Conservation (phyloP, 2,888 invertebrate genomes). For the Dysmachus trigonus region DNA sequence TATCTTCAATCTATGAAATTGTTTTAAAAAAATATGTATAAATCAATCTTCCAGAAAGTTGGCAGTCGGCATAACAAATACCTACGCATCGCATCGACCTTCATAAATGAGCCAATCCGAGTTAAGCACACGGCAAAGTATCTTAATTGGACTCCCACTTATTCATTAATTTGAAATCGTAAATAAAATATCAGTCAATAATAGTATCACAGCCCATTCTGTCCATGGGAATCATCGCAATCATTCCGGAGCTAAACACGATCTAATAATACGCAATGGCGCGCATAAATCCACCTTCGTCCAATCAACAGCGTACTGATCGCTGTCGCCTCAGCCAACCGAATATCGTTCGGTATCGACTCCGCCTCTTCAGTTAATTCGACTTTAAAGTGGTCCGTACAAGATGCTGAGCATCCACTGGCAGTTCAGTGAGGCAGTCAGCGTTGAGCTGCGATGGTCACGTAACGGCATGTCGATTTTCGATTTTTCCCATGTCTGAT, state of each 20-base stretch:
- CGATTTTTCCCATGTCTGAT: background rate
- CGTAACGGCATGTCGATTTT: background rate
- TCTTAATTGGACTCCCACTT: background rate
- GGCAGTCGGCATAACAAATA: background rate
- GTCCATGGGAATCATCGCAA: background rate
- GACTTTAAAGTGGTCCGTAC: background rate
- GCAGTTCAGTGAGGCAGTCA: background rate
- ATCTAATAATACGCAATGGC: constrained; percentile 13
- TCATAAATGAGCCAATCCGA: background rate
- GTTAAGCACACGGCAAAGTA: background rate
- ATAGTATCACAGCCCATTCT: background rate
- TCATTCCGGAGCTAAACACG: background rate
- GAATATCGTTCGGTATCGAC: background rate
- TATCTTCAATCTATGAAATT: background rate
- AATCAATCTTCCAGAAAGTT: background rate
- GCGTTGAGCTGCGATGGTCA: background rate
- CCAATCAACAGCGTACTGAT: constrained; percentile 3
- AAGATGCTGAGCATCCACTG: background rate
- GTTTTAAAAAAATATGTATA: background rate
- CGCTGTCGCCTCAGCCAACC: background rate
- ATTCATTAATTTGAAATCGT: background rate
- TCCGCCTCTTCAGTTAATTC: constrained; percentile 4
- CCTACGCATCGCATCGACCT: background rate
- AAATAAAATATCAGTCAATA: background rate
- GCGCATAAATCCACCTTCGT: background rate